phyloP scores from a whole-genome alignment of 2,888 invertebrate genomes.

The Dioctria rufipes region DNA sequence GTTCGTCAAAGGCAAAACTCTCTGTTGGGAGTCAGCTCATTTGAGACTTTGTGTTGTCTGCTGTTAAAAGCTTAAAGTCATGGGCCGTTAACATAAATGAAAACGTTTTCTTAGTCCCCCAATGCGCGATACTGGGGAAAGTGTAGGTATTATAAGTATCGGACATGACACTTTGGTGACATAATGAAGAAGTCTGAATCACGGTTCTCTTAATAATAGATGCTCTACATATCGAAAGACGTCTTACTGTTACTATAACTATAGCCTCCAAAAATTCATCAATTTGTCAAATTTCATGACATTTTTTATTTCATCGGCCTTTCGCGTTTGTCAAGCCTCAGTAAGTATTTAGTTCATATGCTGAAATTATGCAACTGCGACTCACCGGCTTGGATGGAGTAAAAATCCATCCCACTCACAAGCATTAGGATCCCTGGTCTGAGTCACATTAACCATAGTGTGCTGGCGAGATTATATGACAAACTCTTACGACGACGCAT shows the following conservation, averaged over 20 bases:
- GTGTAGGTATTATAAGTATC: not conserved
- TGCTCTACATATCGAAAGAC: not conserved
- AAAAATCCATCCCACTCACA: not conserved
- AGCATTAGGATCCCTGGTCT: not conserved
- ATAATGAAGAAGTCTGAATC: not conserved
- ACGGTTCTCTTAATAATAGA: not conserved
- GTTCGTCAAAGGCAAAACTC: not conserved
- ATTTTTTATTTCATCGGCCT: not conserved
- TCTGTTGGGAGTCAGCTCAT: not conserved
- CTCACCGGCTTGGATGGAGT: not conserved
- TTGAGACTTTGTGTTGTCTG: not conserved
- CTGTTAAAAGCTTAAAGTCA: not conserved
- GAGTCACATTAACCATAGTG: not conserved
- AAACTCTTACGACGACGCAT: too few relatives aligned
- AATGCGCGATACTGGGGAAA: not conserved
- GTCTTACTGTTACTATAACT: not conserved
- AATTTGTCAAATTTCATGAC: slow-evolving; percentile 6
- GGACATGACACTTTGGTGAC: not conserved
- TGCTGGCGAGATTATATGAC: not conserved
- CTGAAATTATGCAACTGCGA: not conserved
- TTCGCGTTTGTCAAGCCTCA: not conserved
- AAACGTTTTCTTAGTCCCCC: not conserved
- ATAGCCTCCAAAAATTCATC: not conserved
- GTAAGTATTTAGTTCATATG: not conserved
- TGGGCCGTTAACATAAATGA: slow-evolving; percentile 1